These are phyloP conservation scores for Phoebastria nigripes DNA, from an alignment of 2,797 vertebrate species.

Conservation along the genomic window DNA sequence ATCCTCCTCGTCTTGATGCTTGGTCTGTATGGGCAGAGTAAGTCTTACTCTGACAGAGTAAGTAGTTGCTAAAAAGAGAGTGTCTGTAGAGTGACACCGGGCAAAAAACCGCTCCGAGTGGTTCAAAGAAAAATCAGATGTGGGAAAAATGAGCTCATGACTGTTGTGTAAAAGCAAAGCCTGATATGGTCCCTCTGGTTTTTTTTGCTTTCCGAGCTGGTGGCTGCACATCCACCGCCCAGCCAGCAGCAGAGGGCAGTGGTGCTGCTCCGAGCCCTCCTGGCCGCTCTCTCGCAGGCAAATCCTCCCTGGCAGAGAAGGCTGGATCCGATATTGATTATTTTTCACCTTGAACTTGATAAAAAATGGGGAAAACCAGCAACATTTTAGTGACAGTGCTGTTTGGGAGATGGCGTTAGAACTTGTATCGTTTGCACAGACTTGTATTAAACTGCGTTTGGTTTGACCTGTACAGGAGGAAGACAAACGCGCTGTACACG, in stretches of 20 bases:
- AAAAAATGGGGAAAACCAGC: rapidly evolving
- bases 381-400: rapidly evolving
- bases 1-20: neutral
- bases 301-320: neutral
- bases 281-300: neutral
- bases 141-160: rapidly evolving
- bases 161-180: neutral
- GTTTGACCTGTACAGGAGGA: neutral
- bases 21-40: no score
- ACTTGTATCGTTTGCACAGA: neutral
- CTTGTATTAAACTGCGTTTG: neutral
- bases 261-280: neutral
- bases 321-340: rapidly evolving
- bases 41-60: neutral
- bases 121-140: neutral
- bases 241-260: neutral
- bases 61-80: neutral
- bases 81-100: rapidly evolving
- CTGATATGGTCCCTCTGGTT: rapidly evolving
- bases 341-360: neutral
- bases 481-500: rapidly evolving
- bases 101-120: neutral
- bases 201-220: neutral
- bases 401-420: rapidly evolving
- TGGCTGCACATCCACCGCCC: neutral